A percentile compares a stretch with the other conserved stretches of the same genome.
These are phyloP conservation scores for Cynaeus angustus DNA, from an alignment of 2,888 invertebrate genomes.

Conservation along the genomic window DNA sequence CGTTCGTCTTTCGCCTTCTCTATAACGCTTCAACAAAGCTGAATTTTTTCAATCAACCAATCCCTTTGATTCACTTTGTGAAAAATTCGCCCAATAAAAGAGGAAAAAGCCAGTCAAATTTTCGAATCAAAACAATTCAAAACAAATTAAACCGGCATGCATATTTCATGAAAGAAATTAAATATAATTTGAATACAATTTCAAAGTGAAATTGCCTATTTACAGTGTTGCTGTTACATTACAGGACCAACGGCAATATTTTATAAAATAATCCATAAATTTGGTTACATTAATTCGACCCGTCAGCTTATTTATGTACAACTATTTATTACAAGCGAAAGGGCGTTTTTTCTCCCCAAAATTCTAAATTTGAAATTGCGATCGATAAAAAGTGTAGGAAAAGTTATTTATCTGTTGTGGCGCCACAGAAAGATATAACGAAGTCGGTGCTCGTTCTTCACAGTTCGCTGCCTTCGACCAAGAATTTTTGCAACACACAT, in stretches of 20 bases:
- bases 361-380: slow-evolving; percentile 47
- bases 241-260: slow-evolving; percentile 33
- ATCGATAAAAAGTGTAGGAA: slow-evolving; percentile 49
- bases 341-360: slow-evolving; percentile 38
- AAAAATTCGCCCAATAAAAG: slow-evolving; percentile 13
- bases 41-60: slow-evolving; percentile 30
- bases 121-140: slow-evolving; percentile 44
- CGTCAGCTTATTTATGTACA: slow-evolving; percentile 44
- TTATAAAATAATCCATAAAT: slow-evolving; percentile 41
- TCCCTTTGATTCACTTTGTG: slow-evolving; percentile 18
- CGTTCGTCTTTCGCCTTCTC: slow-evolving; percentile 23
- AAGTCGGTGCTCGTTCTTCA: slow-evolving; percentile 49
- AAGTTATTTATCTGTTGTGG: slow-evolving; percentile 57
- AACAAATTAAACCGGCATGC: slow-evolving; percentile 48
- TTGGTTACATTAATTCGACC: slow-evolving; percentile 41
- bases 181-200: slow-evolving; percentile 50
- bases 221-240: slow-evolving; percentile 24
- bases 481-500: slow-evolving; percentile 46
- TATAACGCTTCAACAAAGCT: slow-evolving; percentile 27
- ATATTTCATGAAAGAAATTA: slow-evolving; percentile 50
- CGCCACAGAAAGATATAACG: slow-evolving; percentile 53
- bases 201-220: slow-evolving; percentile 48
- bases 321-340: slow-evolving; percentile 40
- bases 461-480: slow-evolving; percentile 47
- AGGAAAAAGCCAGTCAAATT: slow-evolving; percentile 17